phyloP scores from a whole-genome alignment of 2,888 invertebrate species.

The Stenurella melanura region DNA sequence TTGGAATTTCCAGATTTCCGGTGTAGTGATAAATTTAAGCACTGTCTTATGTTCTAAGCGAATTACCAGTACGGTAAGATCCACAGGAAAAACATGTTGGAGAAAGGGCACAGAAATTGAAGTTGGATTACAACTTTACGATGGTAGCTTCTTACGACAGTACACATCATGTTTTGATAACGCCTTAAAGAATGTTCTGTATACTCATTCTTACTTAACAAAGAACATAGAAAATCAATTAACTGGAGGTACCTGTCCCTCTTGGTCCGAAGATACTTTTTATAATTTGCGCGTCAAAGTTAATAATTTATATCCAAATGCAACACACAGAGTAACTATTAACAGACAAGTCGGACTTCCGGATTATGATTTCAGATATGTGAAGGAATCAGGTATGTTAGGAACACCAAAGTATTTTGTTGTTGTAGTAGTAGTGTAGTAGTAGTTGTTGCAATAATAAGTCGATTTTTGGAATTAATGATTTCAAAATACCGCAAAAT shows the following conservation, averaged over 20 bases:
- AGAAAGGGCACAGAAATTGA: slow-evolving; percentile 73
- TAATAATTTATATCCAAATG: slow-evolving; percentile 63
- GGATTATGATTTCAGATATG: slow-evolving; percentile 69
- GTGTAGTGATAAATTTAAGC: slow-evolving; percentile 66
- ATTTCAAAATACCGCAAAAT: no score
- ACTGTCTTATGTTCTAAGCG: slow-evolving; percentile 72
- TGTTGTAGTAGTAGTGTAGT: no score
- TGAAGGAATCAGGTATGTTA: slow-evolving; percentile 65
- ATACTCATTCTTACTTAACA: slow-evolving; percentile 74
- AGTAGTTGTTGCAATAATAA: no score
- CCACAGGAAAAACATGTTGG: slow-evolving; percentile 72
- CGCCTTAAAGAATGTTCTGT: slow-evolving; percentile 74
- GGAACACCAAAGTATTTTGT: not conserved
- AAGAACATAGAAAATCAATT: slow-evolving; percentile 74
- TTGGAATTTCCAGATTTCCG: slow-evolving; percentile 47
- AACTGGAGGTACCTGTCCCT: slow-evolving; percentile 73
- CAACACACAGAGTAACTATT: slow-evolving; percentile 61
- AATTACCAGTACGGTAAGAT: slow-evolving; percentile 70
- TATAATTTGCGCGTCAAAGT: slow-evolving; percentile 69
- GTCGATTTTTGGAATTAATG: no score
- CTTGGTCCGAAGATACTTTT: slow-evolving; percentile 72
- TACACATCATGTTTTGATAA: slow-evolving; percentile 74
- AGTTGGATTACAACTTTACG: slow-evolving; percentile 69
- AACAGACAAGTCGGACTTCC: slow-evolving; percentile 64
- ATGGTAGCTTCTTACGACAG: slow-evolving; percentile 35